Conservation (phyloP, 2,797 vertebrate species). For the Myotis findleyi region DNA sequence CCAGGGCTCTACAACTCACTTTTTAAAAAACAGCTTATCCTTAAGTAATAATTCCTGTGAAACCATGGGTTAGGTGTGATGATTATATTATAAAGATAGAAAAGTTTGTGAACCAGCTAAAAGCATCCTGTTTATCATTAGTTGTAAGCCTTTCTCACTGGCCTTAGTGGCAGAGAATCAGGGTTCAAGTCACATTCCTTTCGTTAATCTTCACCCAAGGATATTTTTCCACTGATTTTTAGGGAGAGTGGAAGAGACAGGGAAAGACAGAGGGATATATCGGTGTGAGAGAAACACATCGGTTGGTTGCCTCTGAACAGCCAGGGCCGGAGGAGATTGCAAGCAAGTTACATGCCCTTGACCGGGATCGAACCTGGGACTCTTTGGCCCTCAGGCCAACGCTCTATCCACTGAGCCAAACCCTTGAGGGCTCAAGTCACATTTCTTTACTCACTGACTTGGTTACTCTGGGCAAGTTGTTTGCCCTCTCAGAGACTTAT, state of each 20-base stretch:
- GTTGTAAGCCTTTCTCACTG: not conserved
- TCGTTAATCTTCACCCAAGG: not conserved
- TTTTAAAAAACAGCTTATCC: not conserved
- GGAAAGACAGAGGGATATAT: too few species aligned
- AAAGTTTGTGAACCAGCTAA: not conserved
- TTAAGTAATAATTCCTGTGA: not conserved
- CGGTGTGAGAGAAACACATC: too few species aligned
- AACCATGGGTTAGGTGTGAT: not conserved
- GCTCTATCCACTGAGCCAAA: too few species aligned
- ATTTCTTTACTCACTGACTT: not conserved
- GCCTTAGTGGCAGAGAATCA: not conserved
- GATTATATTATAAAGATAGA: not conserved
- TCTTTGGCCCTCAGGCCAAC: too few species aligned
- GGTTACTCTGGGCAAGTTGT: not conserved
- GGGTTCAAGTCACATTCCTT: not conserved
- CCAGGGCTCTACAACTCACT: not conserved
- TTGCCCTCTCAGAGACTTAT: slow-evolving; percentile 13
- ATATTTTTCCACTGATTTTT: too few species aligned
- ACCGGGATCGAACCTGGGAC: too few species aligned
- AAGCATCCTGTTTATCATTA: not conserved
- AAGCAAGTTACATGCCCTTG: too few species aligned
- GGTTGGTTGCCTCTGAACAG: too few species aligned
- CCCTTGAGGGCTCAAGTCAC: not conserved
- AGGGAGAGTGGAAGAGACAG: too few species aligned
- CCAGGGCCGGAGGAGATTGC: too few species aligned